Evolutionary conservation across 2,888 invertebrate species (phyloP).

Genomic region (Eupithecia centaureata): DNA sequence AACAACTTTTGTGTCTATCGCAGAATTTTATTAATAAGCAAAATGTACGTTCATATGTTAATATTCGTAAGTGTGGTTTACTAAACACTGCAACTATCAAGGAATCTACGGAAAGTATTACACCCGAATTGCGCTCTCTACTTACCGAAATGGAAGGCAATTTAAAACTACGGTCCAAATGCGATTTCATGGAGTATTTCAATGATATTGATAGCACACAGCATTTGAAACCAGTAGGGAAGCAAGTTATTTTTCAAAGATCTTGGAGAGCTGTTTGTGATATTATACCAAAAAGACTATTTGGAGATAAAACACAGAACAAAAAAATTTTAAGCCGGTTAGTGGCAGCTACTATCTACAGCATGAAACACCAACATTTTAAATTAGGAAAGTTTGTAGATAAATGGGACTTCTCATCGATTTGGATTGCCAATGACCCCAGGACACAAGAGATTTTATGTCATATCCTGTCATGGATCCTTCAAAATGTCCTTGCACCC

Average conservation of each 20-base stretch:
- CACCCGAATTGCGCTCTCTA: conserved; percentile 50
- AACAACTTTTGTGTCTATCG: conserved; percentile 61
- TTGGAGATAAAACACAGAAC: conserved; percentile 64
- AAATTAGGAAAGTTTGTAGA: conserved; percentile 51
- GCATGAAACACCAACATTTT: conserved; percentile 73
- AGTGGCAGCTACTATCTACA: conserved; percentile 58
- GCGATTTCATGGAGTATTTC: conserved; percentile 67
- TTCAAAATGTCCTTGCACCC: conserved; percentile 65
- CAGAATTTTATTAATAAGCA: conserved; percentile 73
- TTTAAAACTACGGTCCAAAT: conserved; percentile 52
- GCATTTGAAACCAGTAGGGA: conserved; percentile 55
- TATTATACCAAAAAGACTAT: conserved; percentile 65
- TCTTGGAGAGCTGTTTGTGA: conserved; percentile 59
- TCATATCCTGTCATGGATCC: conserved; percentile 61
- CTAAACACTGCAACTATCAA: conserved; percentile 50
- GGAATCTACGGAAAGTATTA: conserved; percentile 47
- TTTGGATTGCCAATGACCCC: conserved; percentile 55
- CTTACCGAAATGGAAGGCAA: conserved; percentile 58
- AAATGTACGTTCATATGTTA: conserved; percentile 68
- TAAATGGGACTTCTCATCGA: conserved; percentile 64
- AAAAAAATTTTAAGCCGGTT: conserved; percentile 62
- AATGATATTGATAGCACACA: conserved; percentile 29
- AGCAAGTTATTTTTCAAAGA: conserved; percentile 57
- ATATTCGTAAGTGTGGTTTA: conserved; percentile 46
- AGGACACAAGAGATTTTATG: conserved; percentile 49